Base-by-base conservation (phyloP, 2,888 invertebrate genomes). In the Ecliptopera silaceata region DNA sequence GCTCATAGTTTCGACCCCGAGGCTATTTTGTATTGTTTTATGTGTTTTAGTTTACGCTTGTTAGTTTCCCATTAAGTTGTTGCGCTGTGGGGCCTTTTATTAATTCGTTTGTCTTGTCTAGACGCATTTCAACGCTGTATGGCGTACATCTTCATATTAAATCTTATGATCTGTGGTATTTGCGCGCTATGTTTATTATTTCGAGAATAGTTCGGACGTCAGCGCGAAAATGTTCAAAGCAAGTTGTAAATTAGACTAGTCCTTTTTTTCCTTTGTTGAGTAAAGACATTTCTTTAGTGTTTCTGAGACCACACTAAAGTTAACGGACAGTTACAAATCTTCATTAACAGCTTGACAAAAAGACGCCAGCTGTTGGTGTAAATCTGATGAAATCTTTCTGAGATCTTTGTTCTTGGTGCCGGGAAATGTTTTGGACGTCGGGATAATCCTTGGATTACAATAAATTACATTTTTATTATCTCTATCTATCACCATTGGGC, bases 301-400 rank as follows among this genome's bases (percentile, higher is more conserved):
- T 70, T 71, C 66, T 67, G 70, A 70, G 79, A 79, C 82, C 83
- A 80, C 82, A 78, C 78, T 79, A 81, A 79, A 76, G 70, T 67
- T 68, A 73, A 70, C 76, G 66, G 82, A 77, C 81, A 76, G 80
- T 75, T 79, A 86, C 85, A 86, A 86, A 86, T 86, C 83, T 86
- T 87, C 83, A 84, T 87, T 86, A 84, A 82, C 80, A 81, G 73
- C 74, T 78, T 82, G 84, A 86, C 84, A 84, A 84, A 84, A 84
- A 79, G 81, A 75, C 74, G 72, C 63, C 83, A 84, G 83, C 83
- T 85, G 69, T 65, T 74, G 55, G 70, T 77, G 79, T 80, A 81
- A 80, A 82, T 82, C 74, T 77, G 74, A 78, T 64, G 70, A 70
- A 77, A 80, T 67, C 72, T 66, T 74, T 70, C 67, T 68, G 64